phyloP scores from a whole-genome alignment of 2,888 invertebrate species.

The Lasius fuliginosus region DNA sequence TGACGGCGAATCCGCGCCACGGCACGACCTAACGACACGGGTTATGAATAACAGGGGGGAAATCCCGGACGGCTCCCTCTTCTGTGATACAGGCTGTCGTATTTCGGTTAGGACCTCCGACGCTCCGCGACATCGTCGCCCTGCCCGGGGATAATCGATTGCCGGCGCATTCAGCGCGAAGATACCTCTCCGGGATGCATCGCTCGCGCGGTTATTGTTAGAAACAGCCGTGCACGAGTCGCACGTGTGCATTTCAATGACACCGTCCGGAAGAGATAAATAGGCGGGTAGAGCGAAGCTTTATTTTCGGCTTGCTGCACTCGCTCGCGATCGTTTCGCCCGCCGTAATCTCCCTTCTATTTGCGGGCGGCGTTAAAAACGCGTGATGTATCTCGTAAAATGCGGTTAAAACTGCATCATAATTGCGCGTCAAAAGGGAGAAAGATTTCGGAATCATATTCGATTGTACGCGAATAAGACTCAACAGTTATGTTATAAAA shows the following conservation, averaged over 20 bases:
- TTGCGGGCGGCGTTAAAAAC: constrained; percentile 29
- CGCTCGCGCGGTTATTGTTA: constrained; percentile 72
- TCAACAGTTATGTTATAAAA: background rate
- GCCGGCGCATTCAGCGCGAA: constrained; percentile 65
- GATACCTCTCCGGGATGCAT: constrained; percentile 61
- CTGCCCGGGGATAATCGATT: constrained; percentile 68
- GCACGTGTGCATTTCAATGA: constrained; percentile 75
- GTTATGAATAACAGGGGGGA: constrained; percentile 58
- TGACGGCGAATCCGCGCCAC: constrained; percentile 41
- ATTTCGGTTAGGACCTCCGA: constrained; percentile 53
- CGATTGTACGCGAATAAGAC: background rate
- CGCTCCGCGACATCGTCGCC: constrained; percentile 42
- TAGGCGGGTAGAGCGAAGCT: constrained; percentile 63
- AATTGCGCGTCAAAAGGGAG: background rate
- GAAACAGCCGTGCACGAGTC: constrained; percentile 64
- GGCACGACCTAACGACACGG: constrained; percentile 55
- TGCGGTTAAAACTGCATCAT: constrained; percentile 2
- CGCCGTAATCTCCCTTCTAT: background rate
- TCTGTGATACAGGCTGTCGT: constrained; percentile 46
- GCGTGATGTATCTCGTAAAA: constrained; percentile 17
- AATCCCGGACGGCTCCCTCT: background rate
- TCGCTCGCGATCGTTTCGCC: constrained; percentile 32
- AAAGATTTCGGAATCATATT: constrained; percentile 1
- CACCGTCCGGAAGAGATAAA: constrained; percentile 62
- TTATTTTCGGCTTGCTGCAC: constrained; percentile 63